Base-by-base conservation (phyloP, 2,797 vertebrate genomes). In the Helicolenus hilgendorfi region DNA sequence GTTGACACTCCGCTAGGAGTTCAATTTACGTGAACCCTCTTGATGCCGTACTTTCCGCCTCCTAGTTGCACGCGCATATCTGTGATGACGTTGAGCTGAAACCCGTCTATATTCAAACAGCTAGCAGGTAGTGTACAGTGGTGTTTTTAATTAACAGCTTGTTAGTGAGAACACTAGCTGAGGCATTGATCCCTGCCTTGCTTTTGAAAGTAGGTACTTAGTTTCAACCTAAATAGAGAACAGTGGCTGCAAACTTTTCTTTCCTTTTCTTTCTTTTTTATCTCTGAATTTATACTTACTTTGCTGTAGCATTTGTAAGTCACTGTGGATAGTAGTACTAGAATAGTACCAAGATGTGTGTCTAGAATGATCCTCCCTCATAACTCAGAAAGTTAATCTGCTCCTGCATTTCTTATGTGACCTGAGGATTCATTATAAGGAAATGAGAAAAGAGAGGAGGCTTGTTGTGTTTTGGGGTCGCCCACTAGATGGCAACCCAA, bases 401-500 rank as follows among this genome's bases (percentile, higher is more conserved):
- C 20, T 3, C 5, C 2, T 33, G 45, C 11, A 9, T 70, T 13
- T 70, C 24, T 31, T 56, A 11, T 11, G 58, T 35, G 6, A 58
- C 11, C 60, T 72, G 7, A 24, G 11, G 0, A 70, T 13, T 29
- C 2, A 8, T 8, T 10, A n/a, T 14, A 41, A 27, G 29, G 38
- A 24, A 22, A 18, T 1, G 3, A 36, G 29, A 36, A 9, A 74
- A 59, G 29, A 29, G 3, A 58, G 26, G 14, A 64, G 9, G 6
- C 53, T 26, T 26, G 15, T n/a, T 69, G n/a, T 72, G 38, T 24
- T 60, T 24, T 1, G 11, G 36, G 11, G 10, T 49, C 9, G 49
- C 1, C 78, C 90, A 88, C 90, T 77, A 88, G 96, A 78, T 93
- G 92, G 93, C 93, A 81, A 6, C 55, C 29, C 20, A 38, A 62